Evolutionary conservation across 2,797 vertebrate species (phyloP).

Genomic region (Esox lucius): DNA sequence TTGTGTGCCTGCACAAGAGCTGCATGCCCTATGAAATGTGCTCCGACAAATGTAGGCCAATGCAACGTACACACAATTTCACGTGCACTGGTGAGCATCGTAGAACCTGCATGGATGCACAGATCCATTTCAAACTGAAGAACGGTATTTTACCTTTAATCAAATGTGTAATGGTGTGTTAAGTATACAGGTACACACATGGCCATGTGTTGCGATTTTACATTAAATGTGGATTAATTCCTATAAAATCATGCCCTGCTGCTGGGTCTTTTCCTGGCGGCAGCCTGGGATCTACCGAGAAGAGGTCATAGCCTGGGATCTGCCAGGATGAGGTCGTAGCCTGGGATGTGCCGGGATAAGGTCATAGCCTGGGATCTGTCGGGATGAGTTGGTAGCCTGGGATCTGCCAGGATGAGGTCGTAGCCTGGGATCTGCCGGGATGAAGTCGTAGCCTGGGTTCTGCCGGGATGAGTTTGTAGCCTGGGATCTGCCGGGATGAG

Average conservation of each 20-base stretch:
- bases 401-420: not conserved
- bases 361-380: constrained; percentile 5
- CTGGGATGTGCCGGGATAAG: not conserved
- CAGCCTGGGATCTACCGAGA: not conserved
- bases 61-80: constrained; percentile 57
- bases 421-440: not conserved
- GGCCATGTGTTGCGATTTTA: not conserved
- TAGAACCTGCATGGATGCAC: not conserved
- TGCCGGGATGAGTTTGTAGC: constrained; percentile 52
- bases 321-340: not conserved
- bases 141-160: not conserved
- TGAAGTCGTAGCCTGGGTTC: constrained; percentile 24
- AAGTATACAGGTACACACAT: constrained; percentile 36
- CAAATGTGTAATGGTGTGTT: not conserved
- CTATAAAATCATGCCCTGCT: constrained; percentile 18
- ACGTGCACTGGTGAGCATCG: constrained; percentile 32
- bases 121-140: not conserved
- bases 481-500: constrained; percentile 51
- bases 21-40: constrained; percentile 71
- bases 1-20: constrained; percentile 62
- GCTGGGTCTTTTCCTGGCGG: constrained; percentile 46
- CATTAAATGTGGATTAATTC: not conserved
- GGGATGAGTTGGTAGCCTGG: not conserved
- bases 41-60: constrained; percentile 66
- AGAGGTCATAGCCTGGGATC: constrained; percentile 2